Evolutionary conservation across 2,888 invertebrate species (phyloP).

Genomic region (Cotesia congregata): DNA sequence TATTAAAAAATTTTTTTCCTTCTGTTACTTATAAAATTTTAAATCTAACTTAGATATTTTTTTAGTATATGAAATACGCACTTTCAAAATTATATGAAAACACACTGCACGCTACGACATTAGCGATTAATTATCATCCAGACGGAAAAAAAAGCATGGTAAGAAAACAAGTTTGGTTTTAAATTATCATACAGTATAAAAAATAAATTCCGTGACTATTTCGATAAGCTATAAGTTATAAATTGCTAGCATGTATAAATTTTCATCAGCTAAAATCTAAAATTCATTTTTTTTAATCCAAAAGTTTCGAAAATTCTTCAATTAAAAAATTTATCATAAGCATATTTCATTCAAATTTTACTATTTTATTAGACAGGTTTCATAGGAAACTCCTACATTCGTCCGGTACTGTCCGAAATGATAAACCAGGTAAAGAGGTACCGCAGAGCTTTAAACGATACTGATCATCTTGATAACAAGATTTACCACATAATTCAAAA

Average conservation of each 20-base stretch:
- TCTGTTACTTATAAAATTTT: too few species aligned
- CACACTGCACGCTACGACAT: not conserved
- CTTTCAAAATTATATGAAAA: not conserved
- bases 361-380: slow-evolving; percentile 35
- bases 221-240: too few species aligned
- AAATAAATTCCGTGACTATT: too few species aligned
- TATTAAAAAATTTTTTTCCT: too few species aligned
- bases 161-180: not conserved
- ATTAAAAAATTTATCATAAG: too few species aligned
- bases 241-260: too few species aligned
- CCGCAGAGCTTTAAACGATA: slow-evolving; percentile 23
- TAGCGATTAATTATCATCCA: not conserved
- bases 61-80: not conserved
- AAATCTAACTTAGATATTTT: not conserved
- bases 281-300: too few species aligned
- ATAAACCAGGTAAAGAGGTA: not conserved
- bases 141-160: not conserved
- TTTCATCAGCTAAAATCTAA: too few species aligned
- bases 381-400: slow-evolving; percentile 23
- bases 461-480: slow-evolving; percentile 16
- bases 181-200: too few species aligned
- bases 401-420: slow-evolving; percentile 38
- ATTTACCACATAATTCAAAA: slow-evolving; percentile 38
- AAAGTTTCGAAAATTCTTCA: too few species aligned
- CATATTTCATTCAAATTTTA: not conserved